These are phyloP conservation scores for Phalera bucephala DNA, from an alignment of 2,888 invertebrate genomes.

Conservation along the genomic window DNA sequence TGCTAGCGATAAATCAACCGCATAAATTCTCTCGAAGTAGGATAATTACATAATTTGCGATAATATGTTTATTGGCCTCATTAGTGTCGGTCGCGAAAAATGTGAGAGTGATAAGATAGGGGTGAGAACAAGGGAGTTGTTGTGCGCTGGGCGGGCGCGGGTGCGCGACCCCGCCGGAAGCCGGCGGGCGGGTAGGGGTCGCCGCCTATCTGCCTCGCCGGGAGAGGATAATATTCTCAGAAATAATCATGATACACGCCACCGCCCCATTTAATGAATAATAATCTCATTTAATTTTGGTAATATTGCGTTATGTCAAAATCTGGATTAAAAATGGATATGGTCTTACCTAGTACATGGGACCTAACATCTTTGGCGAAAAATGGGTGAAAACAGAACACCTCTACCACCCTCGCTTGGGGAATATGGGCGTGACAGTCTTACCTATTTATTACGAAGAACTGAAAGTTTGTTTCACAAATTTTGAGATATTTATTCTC, in stretches of 20 bases:
- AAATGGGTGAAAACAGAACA: no score
- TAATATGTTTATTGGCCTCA: slow-evolving; percentile 66
- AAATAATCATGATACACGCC: slow-evolving; percentile 12
- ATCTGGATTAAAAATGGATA: no score
- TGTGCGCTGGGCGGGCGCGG: slow-evolving; percentile 42
- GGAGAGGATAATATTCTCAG: slow-evolving; percentile 21
- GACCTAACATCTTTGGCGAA: no score
- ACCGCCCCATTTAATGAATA: background rate
- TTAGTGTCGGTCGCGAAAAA: slow-evolving; percentile 72
- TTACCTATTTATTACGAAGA: no score
- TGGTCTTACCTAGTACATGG: no score
- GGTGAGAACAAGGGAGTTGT: slow-evolving; percentile 63
- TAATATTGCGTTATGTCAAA: background rate
- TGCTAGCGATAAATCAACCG: slow-evolving; percentile 40
- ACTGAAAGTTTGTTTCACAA: no score
- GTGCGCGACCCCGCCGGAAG: slow-evolving; percentile 46
- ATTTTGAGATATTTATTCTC: no score
- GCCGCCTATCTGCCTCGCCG: slow-evolving; percentile 35
- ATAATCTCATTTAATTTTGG: background rate
- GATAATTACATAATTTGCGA: slow-evolving; percentile 59
- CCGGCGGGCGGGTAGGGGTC: slow-evolving; percentile 51
- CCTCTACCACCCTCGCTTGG: no score
- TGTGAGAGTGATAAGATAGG: slow-evolving; percentile 76
- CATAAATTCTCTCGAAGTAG: slow-evolving; percentile 46
- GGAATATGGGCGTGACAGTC: no score